phyloP scores from a whole-genome alignment of 2,888 invertebrate species.

The Limnephilus lunatus region DNA sequence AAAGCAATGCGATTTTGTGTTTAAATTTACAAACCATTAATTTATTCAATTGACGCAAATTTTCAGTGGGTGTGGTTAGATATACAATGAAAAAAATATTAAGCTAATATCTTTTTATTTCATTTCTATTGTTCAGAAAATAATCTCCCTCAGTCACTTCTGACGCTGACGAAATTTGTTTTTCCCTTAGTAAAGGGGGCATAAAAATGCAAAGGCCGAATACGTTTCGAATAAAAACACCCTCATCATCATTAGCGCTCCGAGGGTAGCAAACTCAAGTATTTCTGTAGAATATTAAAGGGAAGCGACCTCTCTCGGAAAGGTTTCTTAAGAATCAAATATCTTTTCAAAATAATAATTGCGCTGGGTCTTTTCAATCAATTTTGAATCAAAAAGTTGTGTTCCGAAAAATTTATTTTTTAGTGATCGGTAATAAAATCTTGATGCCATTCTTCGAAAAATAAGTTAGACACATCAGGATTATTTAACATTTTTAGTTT shows the following conservation, averaged over 20 bases:
- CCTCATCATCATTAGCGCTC: slow-evolving; percentile 46
- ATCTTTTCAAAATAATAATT: background rate
- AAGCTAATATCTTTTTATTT: background rate
- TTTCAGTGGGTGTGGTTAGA: background rate
- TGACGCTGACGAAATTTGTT: slow-evolving; percentile 5
- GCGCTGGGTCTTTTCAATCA: background rate
- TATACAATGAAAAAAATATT: background rate
- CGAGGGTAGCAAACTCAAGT: slow-evolving; percentile 2
- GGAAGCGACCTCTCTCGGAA: background rate
- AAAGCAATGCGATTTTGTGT: background rate
- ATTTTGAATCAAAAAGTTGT: background rate
- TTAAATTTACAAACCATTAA: too few species aligned
- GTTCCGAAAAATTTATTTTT: background rate
- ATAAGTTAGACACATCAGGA: too few species aligned
- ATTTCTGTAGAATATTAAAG: slow-evolving; percentile 6
- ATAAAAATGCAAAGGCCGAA: slow-evolving; percentile 38
- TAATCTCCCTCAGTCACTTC: background rate
- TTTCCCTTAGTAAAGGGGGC: background rate
- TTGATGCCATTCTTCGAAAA: too few species aligned
- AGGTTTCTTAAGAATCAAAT: slow-evolving; percentile 15
- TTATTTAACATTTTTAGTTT: too few species aligned
- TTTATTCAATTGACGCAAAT: background rate
- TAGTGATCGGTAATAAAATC: too few species aligned
- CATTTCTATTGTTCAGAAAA: background rate
- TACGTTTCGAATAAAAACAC: slow-evolving; percentile 31